phyloP scores from a whole-genome alignment of 2,888 invertebrate genomes.

The Heliconius erato region DNA sequence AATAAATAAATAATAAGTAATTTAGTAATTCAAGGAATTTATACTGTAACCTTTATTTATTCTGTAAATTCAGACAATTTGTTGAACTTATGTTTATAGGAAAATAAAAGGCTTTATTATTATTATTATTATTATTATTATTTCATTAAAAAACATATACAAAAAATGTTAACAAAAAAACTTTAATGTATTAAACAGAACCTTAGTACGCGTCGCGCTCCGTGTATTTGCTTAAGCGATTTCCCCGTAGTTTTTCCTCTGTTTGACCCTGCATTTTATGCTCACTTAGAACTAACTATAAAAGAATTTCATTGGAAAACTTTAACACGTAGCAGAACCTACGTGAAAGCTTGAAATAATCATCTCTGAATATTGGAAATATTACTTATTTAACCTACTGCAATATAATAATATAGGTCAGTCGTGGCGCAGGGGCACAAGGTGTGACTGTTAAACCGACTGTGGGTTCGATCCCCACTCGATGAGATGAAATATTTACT shows the following conservation, averaged over 20 bases:
- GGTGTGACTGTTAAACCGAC: too few species aligned
- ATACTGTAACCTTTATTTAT: too few species aligned
- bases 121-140: too few species aligned
- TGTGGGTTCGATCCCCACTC: too few species aligned
- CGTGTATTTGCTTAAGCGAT: slow-evolving; percentile 43
- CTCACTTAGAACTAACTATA: slow-evolving; percentile 39
- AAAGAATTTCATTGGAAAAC: slow-evolving; percentile 26
- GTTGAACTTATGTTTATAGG: too few species aligned
- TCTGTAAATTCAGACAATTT: too few species aligned
- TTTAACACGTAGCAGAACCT: slow-evolving; percentile 19
- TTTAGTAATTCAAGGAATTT: too few species aligned
- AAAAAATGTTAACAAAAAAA: background rate
- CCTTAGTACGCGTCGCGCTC: slow-evolving; percentile 24
- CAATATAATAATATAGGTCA: background rate
- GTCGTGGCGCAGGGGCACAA: too few species aligned
- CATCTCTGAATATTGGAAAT: background rate
- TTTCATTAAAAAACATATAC: background rate
- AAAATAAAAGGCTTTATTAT: too few species aligned
- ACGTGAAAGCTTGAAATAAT: slow-evolving; percentile 28
- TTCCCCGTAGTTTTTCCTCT: slow-evolving; percentile 43
- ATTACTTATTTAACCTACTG: too few species aligned
- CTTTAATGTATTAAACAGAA: slow-evolving; percentile 13
- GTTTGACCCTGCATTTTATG: slow-evolving; percentile 42
- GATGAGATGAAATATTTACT: too few species aligned
- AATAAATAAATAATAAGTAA: too few species aligned